Evolutionary conservation across 2,797 vertebrate species (phyloP), one percentile per base, ranked within the genome.

Genomic region (Otolemur crassicaudatus): DNA sequence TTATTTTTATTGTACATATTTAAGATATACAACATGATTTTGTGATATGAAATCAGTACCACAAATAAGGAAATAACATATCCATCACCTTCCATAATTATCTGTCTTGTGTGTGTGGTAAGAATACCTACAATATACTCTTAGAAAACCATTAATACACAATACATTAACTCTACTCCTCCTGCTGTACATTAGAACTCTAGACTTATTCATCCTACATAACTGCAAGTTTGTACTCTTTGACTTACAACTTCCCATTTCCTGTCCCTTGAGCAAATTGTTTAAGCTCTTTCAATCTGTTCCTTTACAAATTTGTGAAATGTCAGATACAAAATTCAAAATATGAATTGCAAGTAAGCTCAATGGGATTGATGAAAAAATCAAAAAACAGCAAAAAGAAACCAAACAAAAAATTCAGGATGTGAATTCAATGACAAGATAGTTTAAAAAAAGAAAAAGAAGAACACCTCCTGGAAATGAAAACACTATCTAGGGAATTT

Each of bases 251-350:
- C 23, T 87, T n/a, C 2, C 46, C 40, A 87, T 76, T 20, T 76
- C 43, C 60, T 82, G 34, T 49, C 34, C 49, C 10, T 69, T 87
- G 16, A 94, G 19, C 14, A 93, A 82, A 96, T 10, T 73, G 19
- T 49, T 94, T 77, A 76, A 95, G 7, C 25, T 91, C 67, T 93
- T 94, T 93, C 72, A 92, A 95, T 46, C 19, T 93, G 16, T 88
- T 80, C 61, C 73, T 61, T 92, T 56, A 80, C 27, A 65, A 65
- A 65, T 65, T 31, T 65, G 29, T 7, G 29, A 65, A 65, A 65
- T 65, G 27, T 65, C 27, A 65, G 29, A 31, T 31, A 29, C 14
- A 4, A 29, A 31, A 31, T 31, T 65, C 29, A 65, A 65, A 14
- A 65, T 65, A 65, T 16, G 5, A 29, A 65, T 65, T 65, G 29